Base-by-base conservation (phyloP, 1,140 invertebrate species). In the Cecropterus lyciades region DNA sequence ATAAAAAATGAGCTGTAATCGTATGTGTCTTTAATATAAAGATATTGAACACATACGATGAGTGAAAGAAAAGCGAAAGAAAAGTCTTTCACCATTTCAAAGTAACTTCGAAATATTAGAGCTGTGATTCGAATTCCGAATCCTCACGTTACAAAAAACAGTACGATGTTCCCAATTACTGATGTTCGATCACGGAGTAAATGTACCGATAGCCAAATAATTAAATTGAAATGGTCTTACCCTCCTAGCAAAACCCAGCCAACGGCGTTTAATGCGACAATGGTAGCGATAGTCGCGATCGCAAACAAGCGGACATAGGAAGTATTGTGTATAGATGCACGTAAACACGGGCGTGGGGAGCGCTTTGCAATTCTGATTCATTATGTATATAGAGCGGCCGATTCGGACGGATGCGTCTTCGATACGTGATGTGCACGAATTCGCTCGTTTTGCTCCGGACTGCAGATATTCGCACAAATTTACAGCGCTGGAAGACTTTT, bases 291-390 rank as follows among this genome's bases (percentile, higher is more conserved):
- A 33, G 27, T 14, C 49, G 59, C 51, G 52, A 43, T 45, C 40
- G 55, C 67, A 70, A 72, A 73, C 73, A 72, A 76, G 69, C 76
- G 76, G 63, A 69, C 70, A 74, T 75, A 77, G 77, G 75, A 77
- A 73, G 79, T 79, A 76, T 79, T 75, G 72, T 73, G 59, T 73
- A 69, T 67, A 69, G 72, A 74, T 77, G 71, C 71, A 73, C 70
- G 68, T 65, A 78, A 75, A 75, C 70, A 73, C 27, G 72, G 66
- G 67, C 20, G 67, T 53, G 71, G 79, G 77, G 78, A 65, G 72
- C 72, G 75, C 73, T 87, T 85, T 87, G 83, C 85, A 87, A 87
- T 87, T 81, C 83, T 80, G 80, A 84, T 87, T 75, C 74, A 77
- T 80, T 80, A 79, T 74, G 77, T 76, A 77, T 65, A 67, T 69